Conservation (phyloP, 2,888 invertebrate genomes). For the Macaria liturata region DNA sequence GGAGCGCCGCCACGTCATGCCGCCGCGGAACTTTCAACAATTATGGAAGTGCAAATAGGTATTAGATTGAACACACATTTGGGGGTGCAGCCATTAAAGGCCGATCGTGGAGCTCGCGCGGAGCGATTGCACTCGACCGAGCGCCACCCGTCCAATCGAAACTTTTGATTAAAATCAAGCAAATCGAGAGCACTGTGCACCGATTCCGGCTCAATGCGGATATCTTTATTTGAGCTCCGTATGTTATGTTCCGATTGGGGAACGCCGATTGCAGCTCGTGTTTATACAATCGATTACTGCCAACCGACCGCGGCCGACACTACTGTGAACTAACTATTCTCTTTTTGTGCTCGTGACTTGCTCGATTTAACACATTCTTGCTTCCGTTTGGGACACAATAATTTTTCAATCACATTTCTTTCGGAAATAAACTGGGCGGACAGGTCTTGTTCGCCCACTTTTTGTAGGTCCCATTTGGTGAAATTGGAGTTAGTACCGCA, state of each 20-base stretch:
- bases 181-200: conserved; percentile 63
- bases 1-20: conserved; percentile 43
- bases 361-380: conserved; percentile 1
- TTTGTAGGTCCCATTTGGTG: conserved; percentile 31
- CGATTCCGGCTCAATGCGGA: conserved; percentile 63
- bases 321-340: conserved; percentile 11
- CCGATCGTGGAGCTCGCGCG: conserved; percentile 58
- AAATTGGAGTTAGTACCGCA: conserved; percentile 35
- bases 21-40: conserved; percentile 61
- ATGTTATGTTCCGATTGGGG: conserved; percentile 67
- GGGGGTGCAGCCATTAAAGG: conserved; percentile 66
- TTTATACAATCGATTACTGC: conserved; percentile 65
- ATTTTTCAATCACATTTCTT: conserved; percentile 4
- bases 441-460: conserved; percentile 14
- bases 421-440: conserved; percentile 4
- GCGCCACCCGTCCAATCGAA: conserved; percentile 74
- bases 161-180: conserved; percentile 83
- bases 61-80: conserved; percentile 74
- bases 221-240: conserved; percentile 77
- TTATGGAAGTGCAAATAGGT: conserved; percentile 71
- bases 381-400: not conserved
- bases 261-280: conserved; percentile 60
- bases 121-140: conserved; percentile 62
- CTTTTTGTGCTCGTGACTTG: conserved; percentile 2
- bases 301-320: conserved; percentile 13